Evolutionary conservation across 1,140 invertebrate genomes (phyloP).

Genomic region (Heliconius melpomene): DNA sequence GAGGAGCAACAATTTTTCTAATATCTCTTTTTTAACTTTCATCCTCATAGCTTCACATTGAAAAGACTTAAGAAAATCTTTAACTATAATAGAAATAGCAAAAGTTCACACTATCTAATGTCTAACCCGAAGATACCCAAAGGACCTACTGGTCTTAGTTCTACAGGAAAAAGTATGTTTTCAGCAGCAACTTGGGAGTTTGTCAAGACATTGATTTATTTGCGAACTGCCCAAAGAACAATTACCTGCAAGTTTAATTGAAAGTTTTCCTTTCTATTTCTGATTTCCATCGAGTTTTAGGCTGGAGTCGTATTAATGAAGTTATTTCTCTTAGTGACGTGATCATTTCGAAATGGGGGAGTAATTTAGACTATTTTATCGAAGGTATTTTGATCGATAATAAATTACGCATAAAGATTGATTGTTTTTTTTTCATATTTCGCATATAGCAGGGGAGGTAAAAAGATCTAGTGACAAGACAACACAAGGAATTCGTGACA

Average conservation of each 20-base stretch:
- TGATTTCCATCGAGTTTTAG: not conserved
- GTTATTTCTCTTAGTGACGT: not conserved
- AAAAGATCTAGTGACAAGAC: not conserved
- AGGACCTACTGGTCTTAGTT: slow-evolving; percentile 16
- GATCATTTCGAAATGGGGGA: not conserved
- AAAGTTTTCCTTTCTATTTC: slow-evolving; percentile 9
- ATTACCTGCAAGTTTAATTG: slow-evolving; percentile 15
- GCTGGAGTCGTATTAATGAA: not conserved
- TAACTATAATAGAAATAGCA: not conserved
- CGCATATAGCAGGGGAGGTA: too few species aligned
- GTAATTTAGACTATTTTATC: too few species aligned
- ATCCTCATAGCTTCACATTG: too few species aligned
- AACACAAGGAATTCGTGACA: not conserved
- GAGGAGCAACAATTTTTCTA: too few species aligned
- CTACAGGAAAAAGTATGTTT: slow-evolving; percentile 14
- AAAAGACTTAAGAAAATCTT: not conserved
- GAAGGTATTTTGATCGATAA: too few species aligned
- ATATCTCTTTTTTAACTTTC: too few species aligned
- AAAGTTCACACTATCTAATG: not conserved
- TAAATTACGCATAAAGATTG: not conserved
- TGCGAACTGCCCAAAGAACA: slow-evolving; percentile 8
- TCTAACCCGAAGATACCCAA: not conserved
- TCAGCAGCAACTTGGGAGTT: slow-evolving; percentile 21
- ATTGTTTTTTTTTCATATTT: too few species aligned
- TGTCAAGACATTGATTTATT: slow-evolving; percentile 27